Conservation (phyloP, 2,113 vertebrate species). For the Anser cygnoides region DNA sequence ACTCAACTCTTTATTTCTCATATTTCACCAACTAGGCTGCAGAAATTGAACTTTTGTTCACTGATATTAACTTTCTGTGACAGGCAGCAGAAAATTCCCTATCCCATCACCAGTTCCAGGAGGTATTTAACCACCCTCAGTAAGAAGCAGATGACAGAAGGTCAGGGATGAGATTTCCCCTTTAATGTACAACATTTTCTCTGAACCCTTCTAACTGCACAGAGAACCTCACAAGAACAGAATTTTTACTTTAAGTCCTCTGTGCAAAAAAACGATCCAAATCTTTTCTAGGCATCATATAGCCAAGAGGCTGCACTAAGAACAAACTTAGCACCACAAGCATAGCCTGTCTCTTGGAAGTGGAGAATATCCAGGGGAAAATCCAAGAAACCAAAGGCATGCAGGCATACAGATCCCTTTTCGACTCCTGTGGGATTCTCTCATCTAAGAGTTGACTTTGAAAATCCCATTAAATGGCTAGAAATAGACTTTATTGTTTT, state of each 20-base stretch:
- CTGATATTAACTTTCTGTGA: not conserved
- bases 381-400: not conserved
- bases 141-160: not conserved
- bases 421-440: not conserved
- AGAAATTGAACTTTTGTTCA: not conserved
- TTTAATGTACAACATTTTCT: not conserved
- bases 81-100: not conserved
- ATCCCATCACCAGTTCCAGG: not conserved
- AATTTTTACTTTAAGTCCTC: not conserved
- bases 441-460: not conserved
- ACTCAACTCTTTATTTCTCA: not conserved
- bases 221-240: not conserved
- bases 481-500: not conserved
- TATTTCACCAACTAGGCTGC: not conserved
- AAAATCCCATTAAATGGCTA: not conserved
- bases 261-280: not conserved
- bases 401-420: not conserved
- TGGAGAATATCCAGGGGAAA: not conserved
- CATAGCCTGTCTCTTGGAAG: not conserved
- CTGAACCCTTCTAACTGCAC: not conserved
- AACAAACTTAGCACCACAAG: not conserved
- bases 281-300: not conserved
- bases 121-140: not conserved
- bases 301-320: not conserved
- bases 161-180: not conserved